These are phyloP conservation scores for Brachionus calyciflorus DNA, from an alignment of 1,140 invertebrate species.

Conservation along the genomic window DNA sequence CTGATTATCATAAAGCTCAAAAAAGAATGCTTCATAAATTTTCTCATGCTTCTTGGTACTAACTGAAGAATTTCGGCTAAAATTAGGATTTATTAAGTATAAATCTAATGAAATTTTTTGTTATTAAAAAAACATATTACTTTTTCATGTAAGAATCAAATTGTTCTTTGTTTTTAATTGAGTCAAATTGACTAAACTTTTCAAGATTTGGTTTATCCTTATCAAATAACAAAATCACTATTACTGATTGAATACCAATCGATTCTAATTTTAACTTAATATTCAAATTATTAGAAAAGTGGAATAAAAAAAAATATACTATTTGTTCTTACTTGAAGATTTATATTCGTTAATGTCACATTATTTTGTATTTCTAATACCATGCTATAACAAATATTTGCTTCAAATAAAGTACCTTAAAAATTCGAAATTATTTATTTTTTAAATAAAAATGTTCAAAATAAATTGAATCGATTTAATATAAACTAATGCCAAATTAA, in stretches of 20 bases:
- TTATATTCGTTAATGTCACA: slow-evolving; percentile 23
- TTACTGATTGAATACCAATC: background rate
- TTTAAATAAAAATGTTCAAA: slow-evolving; percentile 11
- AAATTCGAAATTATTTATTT: background rate
- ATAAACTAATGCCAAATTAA: no score
- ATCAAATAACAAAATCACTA: background rate
- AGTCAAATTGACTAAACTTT: slow-evolving; percentile 1
- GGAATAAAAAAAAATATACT: no score
- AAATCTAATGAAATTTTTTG: background rate
- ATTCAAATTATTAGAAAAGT: no score
- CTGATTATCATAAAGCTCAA: slow-evolving; percentile 40
- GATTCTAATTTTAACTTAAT: background rate
- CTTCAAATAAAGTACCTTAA: background rate
- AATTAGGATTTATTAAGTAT: background rate
- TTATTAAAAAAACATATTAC: background rate
- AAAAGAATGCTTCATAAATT: slow-evolving; percentile 13
- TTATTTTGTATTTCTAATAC: background rate
- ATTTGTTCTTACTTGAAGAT: background rate
- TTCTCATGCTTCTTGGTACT: background rate
- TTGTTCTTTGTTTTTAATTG: background rate
- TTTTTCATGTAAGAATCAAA: slow-evolving; percentile 8
- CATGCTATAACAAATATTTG: background rate
- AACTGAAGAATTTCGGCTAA: background rate
- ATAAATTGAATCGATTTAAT: no score
- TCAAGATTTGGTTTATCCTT: slow-evolving; percentile 18